Base-by-base conservation (phyloP, 1,140 invertebrate genomes). In the Hyles vespertilio region DNA sequence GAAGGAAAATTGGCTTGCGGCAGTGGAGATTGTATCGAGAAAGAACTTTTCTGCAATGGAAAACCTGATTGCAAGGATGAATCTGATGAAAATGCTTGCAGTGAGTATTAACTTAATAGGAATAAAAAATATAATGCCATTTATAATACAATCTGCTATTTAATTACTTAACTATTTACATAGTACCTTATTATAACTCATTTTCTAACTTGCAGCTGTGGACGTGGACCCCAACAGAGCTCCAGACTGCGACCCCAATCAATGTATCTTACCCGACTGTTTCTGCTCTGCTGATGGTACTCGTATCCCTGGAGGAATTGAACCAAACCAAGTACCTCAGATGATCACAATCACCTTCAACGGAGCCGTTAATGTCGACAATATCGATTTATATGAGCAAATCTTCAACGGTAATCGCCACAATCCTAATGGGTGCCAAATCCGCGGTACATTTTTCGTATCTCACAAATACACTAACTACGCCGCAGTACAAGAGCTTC, bases 401-500 rank as follows among this genome's bases (percentile, higher is more conserved):
- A 92, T 97, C 65, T 97, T 97, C 90, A 96, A 95, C 76, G 95
- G 95, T 3, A 92, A 94, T 69, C 91, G 95, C 10, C 92, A 93
- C 70, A 98, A 98, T 79, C 96, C 97, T 11, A 98, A 99, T 81
- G 96, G 97, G 32, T 99, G 98, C 80, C 95, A 97, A 72, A 96
- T 98, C 78, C 93, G 94, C 65, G 95, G 96, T 63, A 99, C 97
- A 4, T 98, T 98, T 92, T 99, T 99, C 84, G 94, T 98, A 0
- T 97, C 96, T 0, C 97, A 99, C 91, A 97, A 98, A 79, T 98
- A 97, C 87, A 97, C 96, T 51, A 98, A 99, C 86, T 99, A 99
- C 78, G 97, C 96, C 7, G 95, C 96, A 4, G 94, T 98, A 2
- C 96, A 96, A 89, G 97, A 98, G 87, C 91, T 99, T 53, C 97